phyloP scores from a whole-genome alignment of 2,113 vertebrate species.

The Cyprinodon tularosa region DNA sequence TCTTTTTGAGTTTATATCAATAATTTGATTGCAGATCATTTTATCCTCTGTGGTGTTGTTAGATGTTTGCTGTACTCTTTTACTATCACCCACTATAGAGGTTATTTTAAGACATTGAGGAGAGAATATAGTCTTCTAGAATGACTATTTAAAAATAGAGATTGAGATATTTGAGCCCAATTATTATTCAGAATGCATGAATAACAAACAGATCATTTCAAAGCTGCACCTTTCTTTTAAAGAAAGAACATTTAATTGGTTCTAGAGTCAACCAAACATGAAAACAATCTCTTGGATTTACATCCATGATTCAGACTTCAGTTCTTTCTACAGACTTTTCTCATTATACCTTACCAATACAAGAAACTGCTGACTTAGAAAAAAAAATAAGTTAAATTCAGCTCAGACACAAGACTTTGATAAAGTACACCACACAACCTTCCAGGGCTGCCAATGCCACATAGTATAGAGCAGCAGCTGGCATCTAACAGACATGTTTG shows the following conservation, averaged over 20 bases:
- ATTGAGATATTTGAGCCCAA: neutral
- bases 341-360: neutral
- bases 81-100: too few species aligned
- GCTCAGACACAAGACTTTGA: neutral
- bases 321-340: neutral
- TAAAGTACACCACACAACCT: neutral
- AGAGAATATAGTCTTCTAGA: neutral
- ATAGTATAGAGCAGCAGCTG: neutral
- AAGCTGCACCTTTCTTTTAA: neutral
- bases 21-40: too few species aligned
- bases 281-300: neutral
- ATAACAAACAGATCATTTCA: neutral
- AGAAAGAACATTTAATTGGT: neutral
- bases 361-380: neutral
- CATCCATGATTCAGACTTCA: neutral
- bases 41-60: too few species aligned
- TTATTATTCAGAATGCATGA: neutral
- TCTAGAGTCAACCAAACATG: neutral
- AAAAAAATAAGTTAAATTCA: neutral
- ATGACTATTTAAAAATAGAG: neutral
- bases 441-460: neutral
- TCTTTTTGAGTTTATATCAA: too few species aligned
- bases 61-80: too few species aligned
- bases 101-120: too few species aligned
- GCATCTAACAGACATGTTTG: neutral